phyloP scores from a whole-genome alignment of 1,140 invertebrate genomes.

The Nasonia longicornis region DNA sequence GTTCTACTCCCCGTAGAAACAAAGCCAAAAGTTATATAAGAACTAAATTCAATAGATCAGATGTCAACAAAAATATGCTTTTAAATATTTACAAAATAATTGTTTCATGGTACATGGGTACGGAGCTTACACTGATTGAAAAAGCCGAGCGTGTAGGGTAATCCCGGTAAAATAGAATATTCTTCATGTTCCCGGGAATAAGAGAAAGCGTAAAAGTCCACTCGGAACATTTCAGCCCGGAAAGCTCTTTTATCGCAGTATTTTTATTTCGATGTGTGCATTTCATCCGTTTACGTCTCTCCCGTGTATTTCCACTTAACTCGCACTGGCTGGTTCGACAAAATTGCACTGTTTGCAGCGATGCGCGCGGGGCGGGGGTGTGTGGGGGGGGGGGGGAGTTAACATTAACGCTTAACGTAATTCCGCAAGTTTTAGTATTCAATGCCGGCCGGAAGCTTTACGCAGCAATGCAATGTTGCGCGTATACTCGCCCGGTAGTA shows the following conservation, averaged over 20 bases:
- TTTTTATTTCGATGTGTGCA: conserved; percentile 16
- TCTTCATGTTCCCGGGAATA: neutral
- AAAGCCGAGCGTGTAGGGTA: too few relatives aligned
- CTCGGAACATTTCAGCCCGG: neutral
- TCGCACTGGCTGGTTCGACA: neutral
- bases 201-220: neutral
- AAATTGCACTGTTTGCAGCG: neutral
- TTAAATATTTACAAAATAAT: too few relatives aligned
- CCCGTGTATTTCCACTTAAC: neutral
- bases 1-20: neutral
- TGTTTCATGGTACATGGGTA: too few relatives aligned
- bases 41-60: neutral
- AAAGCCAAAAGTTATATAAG: neutral
- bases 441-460: neutral
- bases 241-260: neutral
- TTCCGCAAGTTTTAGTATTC: conserved; percentile 17
- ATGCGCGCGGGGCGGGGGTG: too few relatives aligned
- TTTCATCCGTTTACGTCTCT: neutral
- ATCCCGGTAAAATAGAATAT: neutral
- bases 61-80: too few relatives aligned
- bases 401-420: conserved; percentile 10
- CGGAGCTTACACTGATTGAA: too few relatives aligned
- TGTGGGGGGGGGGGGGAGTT: neutral
- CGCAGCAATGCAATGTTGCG: neutral
- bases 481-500: neutral